Evolutionary conservation across 2,113 vertebrate species (phyloP).

Genomic region (Plecturocebus donacophilus): DNA sequence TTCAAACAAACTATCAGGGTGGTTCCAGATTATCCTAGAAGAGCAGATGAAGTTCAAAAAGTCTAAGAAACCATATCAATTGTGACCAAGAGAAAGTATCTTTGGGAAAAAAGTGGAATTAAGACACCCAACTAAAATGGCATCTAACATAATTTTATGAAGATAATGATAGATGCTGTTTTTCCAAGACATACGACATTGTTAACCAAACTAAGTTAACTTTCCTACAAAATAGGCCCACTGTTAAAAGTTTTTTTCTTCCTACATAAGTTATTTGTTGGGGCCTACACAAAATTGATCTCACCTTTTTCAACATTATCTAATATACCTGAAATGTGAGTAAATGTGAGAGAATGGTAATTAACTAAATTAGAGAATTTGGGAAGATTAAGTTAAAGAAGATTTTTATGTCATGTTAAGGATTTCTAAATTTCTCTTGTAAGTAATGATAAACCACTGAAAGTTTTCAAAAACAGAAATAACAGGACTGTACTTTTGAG

Average conservation of each 20-base stretch:
- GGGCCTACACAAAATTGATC: not conserved
- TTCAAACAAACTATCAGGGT: not conserved
- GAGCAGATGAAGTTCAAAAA: not conserved
- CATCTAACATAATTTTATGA: not conserved
- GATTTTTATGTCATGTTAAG: not conserved
- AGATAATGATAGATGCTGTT: not conserved
- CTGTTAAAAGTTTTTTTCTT: not conserved
- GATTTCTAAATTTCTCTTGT: not conserved
- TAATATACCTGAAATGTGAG: not conserved
- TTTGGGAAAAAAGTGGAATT: not conserved
- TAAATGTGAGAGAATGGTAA: not conserved
- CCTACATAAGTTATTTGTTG: not conserved
- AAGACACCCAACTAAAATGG: not conserved
- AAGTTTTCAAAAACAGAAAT: conserved; percentile 37
- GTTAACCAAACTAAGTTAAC: conserved; percentile 20
- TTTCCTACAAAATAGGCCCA: not conserved
- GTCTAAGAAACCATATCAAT: not conserved
- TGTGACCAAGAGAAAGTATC: not conserved
- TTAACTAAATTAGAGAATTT: not conserved
- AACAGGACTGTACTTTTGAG: not conserved
- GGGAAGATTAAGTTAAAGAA: not conserved
- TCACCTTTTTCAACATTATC: not conserved
- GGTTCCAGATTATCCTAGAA: not conserved
- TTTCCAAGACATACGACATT: not conserved
- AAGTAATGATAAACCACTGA: not conserved